Conservation (phyloP, 2,888 invertebrate genomes). For the Mimas tiliae region DNA sequence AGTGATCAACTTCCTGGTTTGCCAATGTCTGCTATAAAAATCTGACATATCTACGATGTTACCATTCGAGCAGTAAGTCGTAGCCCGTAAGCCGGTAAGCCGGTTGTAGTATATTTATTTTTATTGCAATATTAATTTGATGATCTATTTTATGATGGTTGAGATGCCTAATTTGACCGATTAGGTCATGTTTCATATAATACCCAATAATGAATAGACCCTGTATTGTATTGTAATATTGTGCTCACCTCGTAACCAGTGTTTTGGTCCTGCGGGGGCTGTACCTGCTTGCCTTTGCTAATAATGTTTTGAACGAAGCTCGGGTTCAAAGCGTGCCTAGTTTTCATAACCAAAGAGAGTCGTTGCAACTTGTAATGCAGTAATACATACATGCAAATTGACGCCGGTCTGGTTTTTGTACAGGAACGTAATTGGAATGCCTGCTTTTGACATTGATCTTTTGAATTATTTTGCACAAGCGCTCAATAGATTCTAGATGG, state of each 20-base stretch:
- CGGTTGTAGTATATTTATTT: no score
- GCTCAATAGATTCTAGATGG: background rate
- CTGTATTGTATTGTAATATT: background rate
- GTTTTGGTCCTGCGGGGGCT: background rate
- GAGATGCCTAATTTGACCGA: no score
- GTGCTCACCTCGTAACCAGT: background rate
- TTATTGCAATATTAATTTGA: no score
- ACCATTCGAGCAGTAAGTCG: no score
- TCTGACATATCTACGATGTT: no score
- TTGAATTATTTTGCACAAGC: no score
- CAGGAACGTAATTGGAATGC: conserved; percentile 1
- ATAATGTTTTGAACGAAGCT: background rate
- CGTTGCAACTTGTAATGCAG: background rate
- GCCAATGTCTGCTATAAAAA: no score
- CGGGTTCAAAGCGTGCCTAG: background rate
- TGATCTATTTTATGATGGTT: no score
- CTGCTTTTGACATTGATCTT: no score
- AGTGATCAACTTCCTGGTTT: no score
- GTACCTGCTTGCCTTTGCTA: background rate
- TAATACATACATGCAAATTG: conserved; percentile 28
- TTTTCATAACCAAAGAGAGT: background rate
- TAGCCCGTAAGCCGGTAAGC: no score
- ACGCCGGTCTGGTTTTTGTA: conserved; percentile 30
- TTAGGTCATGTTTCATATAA: no score
- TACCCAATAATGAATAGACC: background rate